A percentile compares a stretch with the other conserved stretches of the same genome.
Evolutionary conservation across 2,888 invertebrate species (phyloP).

Genomic region (Synanthedon vespiformis): DNA sequence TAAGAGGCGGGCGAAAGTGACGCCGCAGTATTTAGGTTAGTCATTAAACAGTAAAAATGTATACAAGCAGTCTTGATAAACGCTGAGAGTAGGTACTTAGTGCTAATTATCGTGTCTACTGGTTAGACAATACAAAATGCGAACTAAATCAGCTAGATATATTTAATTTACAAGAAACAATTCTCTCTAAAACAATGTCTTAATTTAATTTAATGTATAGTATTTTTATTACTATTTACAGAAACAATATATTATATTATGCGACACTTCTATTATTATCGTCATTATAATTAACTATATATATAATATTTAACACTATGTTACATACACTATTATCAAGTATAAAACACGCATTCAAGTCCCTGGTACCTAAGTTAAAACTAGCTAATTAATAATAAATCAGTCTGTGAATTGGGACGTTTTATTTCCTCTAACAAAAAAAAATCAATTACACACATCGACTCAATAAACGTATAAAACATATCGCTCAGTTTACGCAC

Average conservation of each 20-base stretch:
- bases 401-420: conserved; percentile 71
- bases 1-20: conserved; percentile 37
- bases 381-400: conserved; percentile 62
- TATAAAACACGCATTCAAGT: conserved; percentile 69
- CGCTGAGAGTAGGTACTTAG: conserved; percentile 68
- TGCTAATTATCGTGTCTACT: conserved; percentile 49
- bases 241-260: conserved; percentile 68
- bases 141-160: conserved; percentile 65
- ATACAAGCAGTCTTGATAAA: conserved; percentile 70
- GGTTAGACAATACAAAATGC: conserved; percentile 64
- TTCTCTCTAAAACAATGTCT: conserved; percentile 61
- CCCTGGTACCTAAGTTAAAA: conserved; percentile 54
- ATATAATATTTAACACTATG: conserved; percentile 41
- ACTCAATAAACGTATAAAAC: conserved; percentile 40
- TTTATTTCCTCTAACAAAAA: conserved; percentile 67
- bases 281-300: conserved; percentile 54
- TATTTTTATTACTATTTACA: conserved; percentile 59
- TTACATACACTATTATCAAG: conserved; percentile 61
- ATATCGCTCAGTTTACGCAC: conserved; percentile 30
- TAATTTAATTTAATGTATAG: conserved; percentile 34
- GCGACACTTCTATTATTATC: conserved; percentile 64
- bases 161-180: conserved; percentile 66
- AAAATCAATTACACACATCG: conserved; percentile 56
- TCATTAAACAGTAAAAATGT: conserved; percentile 57
- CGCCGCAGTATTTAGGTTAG: conserved; percentile 36